These are phyloP conservation scores for Hexactinellida sp. DNA, from an alignment of 37 sponge, comb jelly and placozoan genomes.

Conservation along the genomic window DNA sequence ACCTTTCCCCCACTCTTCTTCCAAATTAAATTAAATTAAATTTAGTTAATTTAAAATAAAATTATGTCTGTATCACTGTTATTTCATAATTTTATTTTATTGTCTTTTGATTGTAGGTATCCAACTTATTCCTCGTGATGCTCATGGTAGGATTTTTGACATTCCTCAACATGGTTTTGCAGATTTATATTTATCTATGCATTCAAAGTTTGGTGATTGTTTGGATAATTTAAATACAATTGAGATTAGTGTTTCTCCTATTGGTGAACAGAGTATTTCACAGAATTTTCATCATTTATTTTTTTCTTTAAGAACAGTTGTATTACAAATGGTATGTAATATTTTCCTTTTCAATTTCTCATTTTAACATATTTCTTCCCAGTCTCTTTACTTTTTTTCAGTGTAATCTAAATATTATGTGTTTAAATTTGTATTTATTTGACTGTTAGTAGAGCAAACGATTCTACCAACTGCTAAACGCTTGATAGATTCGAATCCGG, in stretches of 20 bases:
- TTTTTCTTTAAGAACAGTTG: not conserved
- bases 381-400: too few relatives aligned
- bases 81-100: too few relatives aligned
- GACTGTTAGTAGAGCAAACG: too few relatives aligned
- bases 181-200: not conserved
- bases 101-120: not conserved
- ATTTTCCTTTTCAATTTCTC: not conserved
- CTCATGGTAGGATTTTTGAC: not conserved
- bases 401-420: too few relatives aligned
- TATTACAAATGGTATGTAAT: not conserved
- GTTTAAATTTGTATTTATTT: too few relatives aligned
- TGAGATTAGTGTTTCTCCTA: not conserved
- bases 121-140: not conserved
- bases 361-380: too few relatives aligned
- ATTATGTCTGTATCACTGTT: too few relatives aligned
- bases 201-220: not conserved
- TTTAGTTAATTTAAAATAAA: too few relatives aligned
- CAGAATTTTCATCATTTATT: not conserved
- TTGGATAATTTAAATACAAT: not conserved
- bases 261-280: not conserved
- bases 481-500: too few relatives aligned
- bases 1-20: too few relatives aligned
- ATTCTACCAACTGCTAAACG: too few relatives aligned
- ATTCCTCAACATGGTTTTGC: not conserved
- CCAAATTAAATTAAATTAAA: too few relatives aligned